These are phyloP conservation scores for Patiria pectinifera DNA, from an alignment of 53 echinoderm and acorn worm species.

Conservation along the genomic window DNA sequence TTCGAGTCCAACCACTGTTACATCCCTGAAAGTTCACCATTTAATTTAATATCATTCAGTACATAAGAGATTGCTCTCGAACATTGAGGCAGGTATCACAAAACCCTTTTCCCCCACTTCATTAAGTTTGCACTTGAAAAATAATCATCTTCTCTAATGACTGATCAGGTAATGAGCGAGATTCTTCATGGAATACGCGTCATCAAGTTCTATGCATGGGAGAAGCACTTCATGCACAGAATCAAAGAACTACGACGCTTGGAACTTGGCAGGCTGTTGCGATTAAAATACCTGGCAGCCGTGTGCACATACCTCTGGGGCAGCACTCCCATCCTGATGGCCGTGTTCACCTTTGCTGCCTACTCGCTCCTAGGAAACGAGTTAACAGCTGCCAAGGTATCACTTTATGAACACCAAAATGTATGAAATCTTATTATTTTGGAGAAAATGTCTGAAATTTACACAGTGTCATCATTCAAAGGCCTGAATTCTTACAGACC, in stretches of 20 bases:
- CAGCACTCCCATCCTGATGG: slow-evolving; percentile 87
- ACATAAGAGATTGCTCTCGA: too few relatives aligned
- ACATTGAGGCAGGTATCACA: too few relatives aligned
- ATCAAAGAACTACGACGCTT: slow-evolving; percentile 68
- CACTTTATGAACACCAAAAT: not conserved
- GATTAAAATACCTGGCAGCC: slow-evolving; percentile 92
- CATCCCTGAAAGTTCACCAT: too few relatives aligned
- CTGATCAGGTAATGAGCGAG: slow-evolving; percentile 87
- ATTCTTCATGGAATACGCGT: slow-evolving; percentile 86
- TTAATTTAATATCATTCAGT: too few relatives aligned
- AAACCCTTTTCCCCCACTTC: too few relatives aligned
- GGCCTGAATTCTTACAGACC: too few relatives aligned
- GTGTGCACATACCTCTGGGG: slow-evolving; percentile 98
- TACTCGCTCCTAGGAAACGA: slow-evolving; percentile 74
- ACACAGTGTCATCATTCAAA: too few relatives aligned
- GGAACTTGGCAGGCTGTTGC: slow-evolving; percentile 78
- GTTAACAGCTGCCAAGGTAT: slow-evolving; percentile 93
- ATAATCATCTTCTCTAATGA: not conserved
- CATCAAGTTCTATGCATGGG: slow-evolving; percentile 97
- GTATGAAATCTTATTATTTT: too few relatives aligned
- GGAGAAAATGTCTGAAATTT: too few relatives aligned
- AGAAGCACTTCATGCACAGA: slow-evolving; percentile 79
- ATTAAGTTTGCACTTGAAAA: too few relatives aligned
- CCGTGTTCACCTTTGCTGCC: slow-evolving; percentile 84
- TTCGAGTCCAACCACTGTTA: too few relatives aligned